A percentile compares a stretch with the other conserved stretches of the same genome.
These are phyloP conservation scores for Hormiphora californensis DNA, from an alignment of 37 sponge, comb jelly and placozoan species.

Conservation along the genomic window DNA sequence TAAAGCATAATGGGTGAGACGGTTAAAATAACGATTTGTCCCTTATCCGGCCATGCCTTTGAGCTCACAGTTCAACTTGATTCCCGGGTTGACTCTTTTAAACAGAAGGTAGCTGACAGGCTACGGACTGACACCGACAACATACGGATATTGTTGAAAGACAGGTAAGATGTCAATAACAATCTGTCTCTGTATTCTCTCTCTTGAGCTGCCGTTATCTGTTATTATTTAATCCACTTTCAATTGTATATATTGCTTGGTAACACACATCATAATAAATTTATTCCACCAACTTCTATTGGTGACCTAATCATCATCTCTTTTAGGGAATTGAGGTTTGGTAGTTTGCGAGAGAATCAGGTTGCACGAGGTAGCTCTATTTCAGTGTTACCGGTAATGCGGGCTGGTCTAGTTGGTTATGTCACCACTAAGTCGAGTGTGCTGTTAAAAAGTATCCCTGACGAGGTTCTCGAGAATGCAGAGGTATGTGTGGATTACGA, in stretches of 20 bases:
- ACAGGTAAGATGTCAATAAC: too few species aligned
- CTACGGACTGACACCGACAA: constrained; percentile 48
- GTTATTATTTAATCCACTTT: background rate
- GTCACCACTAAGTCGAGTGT: constrained; percentile 38
- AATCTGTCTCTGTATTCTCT: too few species aligned
- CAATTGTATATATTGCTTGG: background rate
- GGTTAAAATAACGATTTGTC: constrained; percentile 4
- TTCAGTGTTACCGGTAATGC: constrained; percentile 20
- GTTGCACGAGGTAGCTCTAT: background rate
- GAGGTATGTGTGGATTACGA: too few species aligned
- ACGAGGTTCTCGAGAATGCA: constrained; percentile 37
- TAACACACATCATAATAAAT: background rate
- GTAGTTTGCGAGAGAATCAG: constrained; percentile 9
- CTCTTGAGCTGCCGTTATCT: too few species aligned
- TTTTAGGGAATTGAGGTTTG: constrained; percentile 36
- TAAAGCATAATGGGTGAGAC: constrained; percentile 41
- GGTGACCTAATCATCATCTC: too few species aligned
- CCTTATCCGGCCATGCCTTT: constrained; percentile 1
- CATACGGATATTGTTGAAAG: constrained; percentile 11
- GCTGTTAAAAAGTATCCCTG: constrained; percentile 30
- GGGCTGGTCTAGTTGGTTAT: constrained; percentile 12
- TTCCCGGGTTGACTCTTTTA: constrained; percentile 14
- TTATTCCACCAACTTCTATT: background rate
- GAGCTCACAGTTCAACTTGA: constrained; percentile 14
- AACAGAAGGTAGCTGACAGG: constrained; percentile 35